These are phyloP conservation scores for Falco cherrug DNA, from an alignment of 2,797 vertebrate species.

Conservation along the genomic window DNA sequence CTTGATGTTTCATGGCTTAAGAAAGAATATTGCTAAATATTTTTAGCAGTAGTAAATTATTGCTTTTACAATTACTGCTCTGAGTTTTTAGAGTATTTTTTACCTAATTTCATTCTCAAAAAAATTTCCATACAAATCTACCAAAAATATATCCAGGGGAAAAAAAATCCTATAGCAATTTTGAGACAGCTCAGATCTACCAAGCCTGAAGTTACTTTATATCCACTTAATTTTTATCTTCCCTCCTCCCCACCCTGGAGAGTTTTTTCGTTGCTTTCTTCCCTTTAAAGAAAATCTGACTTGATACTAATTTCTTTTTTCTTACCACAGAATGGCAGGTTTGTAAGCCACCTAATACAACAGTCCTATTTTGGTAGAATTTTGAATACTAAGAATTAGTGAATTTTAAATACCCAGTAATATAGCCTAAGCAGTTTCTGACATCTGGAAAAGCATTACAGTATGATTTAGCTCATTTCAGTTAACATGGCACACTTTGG, in stretches of 20 bases:
- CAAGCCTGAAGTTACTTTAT: slow-evolving; percentile 12
- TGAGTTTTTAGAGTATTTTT: slow-evolving; percentile 40
- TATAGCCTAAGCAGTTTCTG: not conserved
- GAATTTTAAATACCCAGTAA: not conserved
- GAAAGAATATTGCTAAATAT: slow-evolving; percentile 73
- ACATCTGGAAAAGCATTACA: not conserved
- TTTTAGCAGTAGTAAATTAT: slow-evolving; percentile 70
- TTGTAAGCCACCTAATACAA: not conserved
- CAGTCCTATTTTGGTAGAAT: not conserved
- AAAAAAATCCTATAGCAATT: not conserved
- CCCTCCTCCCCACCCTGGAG: not conserved
- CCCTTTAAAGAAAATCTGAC: not conserved
- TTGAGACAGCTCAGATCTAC: not conserved
- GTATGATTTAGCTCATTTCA: not conserved
- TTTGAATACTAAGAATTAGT: not conserved
- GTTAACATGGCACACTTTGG: not conserved
- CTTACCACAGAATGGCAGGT: not conserved
- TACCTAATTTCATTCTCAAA: slow-evolving; percentile 46
- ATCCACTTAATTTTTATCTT: slow-evolving; percentile 5
- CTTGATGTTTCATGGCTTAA: slow-evolving; percentile 73
- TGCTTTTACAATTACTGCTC: slow-evolving; percentile 63
- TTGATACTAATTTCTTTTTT: not conserved
- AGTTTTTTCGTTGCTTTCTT: not conserved
- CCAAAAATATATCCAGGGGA: not conserved
- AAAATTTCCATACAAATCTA: not conserved